A percentile compares a stretch with the other conserved stretches of the same genome.
Conservation (phyloP, 2,113 vertebrate genomes). For the Urocolius indicus region DNA sequence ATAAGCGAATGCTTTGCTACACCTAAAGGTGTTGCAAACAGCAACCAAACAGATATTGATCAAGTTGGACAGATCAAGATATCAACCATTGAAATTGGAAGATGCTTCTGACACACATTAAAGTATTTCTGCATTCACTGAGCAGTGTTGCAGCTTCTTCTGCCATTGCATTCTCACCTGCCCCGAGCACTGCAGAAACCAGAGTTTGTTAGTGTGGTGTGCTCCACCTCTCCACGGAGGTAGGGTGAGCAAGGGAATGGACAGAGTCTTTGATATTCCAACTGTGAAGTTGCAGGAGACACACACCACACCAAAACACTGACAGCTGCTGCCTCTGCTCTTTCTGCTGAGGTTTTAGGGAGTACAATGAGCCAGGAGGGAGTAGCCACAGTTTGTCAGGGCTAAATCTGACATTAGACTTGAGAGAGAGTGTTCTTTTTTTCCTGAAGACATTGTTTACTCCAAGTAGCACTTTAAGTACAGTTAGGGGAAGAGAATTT, state of each 20-base stretch:
- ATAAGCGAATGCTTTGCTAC: neutral
- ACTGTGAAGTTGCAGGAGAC: neutral
- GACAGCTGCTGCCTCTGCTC: neutral
- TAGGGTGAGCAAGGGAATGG: neutral
- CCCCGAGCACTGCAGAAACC: neutral
- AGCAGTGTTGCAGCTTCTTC: neutral
- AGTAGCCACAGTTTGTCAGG: neutral
- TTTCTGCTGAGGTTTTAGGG: neutral
- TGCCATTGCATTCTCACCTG: neutral
- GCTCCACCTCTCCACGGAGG: neutral
- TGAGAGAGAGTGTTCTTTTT: neutral
- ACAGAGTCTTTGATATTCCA: neutral
- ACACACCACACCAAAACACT: neutral
- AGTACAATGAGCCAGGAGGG: neutral
- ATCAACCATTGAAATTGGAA: neutral
- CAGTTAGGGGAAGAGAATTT: neutral
- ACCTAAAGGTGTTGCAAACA: neutral
- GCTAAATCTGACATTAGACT: neutral
- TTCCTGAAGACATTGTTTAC: neutral
- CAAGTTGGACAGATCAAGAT: neutral
- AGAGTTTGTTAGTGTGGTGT: fast-evolving
- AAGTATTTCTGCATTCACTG: neutral
- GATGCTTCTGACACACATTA: neutral
- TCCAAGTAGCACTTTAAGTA: neutral
- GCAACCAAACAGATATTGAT: neutral